A percentile compares a stretch with the other conserved stretches of the same genome.
Evolutionary conservation across 2,797 vertebrate species (phyloP).

Genomic region (Coreius guichenoti): DNA sequence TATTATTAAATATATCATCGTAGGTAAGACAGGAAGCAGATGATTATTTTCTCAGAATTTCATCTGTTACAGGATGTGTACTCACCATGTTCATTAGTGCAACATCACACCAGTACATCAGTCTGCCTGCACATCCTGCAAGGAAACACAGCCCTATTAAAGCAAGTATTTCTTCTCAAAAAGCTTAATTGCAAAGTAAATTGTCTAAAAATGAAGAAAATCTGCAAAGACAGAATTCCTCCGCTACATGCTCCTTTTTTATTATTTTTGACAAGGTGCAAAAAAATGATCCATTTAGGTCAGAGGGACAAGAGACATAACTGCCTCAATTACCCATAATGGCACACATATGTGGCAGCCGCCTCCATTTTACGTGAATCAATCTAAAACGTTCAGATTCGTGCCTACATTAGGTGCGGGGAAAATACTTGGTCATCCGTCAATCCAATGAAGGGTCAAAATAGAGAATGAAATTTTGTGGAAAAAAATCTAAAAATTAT

Average conservation of each 20-base stretch:
- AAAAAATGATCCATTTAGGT: constrained; percentile 75
- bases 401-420: constrained; percentile 64
- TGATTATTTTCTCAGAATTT: constrained; percentile 22
- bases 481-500: constrained; percentile 65
- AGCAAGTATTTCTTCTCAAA: constrained; percentile 18
- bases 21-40: background rate
- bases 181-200: constrained; percentile 63
- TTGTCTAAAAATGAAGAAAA: constrained; percentile 55
- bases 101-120: constrained; percentile 15
- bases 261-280: constrained; percentile 77
- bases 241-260: constrained; percentile 68
- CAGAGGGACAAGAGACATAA: constrained; percentile 78
- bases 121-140: background rate
- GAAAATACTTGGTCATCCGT: constrained; percentile 52
- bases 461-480: constrained; percentile 54
- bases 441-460: constrained; percentile 56
- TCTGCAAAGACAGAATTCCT: constrained; percentile 59
- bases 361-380: constrained; percentile 69
- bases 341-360: constrained; percentile 73
- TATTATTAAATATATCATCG: background rate
- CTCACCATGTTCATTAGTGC: background rate
- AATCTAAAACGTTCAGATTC: constrained; percentile 69
- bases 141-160: constrained; percentile 25
- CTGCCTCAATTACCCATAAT: constrained; percentile 79
- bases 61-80: constrained; percentile 17